These are phyloP conservation scores for Apis cerana DNA, from an alignment of 1,140 invertebrate species.

Conservation along the genomic window DNA sequence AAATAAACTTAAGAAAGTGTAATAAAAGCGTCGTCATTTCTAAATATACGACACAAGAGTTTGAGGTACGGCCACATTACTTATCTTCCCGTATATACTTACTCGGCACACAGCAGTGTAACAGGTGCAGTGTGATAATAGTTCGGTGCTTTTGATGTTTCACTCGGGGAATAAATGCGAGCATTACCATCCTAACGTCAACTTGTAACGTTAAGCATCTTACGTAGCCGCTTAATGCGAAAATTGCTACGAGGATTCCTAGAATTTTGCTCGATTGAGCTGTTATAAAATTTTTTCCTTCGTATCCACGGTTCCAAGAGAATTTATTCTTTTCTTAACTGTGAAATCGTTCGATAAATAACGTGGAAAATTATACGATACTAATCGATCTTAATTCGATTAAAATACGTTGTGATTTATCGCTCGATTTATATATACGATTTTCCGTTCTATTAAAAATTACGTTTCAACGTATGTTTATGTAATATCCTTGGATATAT, in stretches of 20 bases:
- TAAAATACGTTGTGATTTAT: no score
- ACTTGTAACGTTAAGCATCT: background rate
- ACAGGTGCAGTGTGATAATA: background rate
- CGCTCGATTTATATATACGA: no score
- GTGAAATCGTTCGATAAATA: no score
- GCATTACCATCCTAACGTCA: background rate
- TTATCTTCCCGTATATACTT: background rate
- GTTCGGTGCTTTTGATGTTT: conserved; percentile 1
- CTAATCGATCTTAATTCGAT: no score
- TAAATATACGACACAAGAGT: background rate
- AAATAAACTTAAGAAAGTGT: background rate
- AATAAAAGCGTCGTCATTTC: background rate
- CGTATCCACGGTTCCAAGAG: background rate
- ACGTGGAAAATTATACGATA: no score
- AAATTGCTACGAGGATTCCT: background rate
- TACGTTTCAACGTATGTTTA: no score
- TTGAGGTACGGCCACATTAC: background rate
- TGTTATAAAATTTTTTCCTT: background rate
- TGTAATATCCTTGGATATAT: no score
- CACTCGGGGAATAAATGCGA: background rate
- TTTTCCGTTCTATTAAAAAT: no score
- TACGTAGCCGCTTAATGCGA: background rate
- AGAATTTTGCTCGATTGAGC: background rate
- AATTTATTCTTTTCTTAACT: background rate
- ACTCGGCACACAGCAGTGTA: background rate